Percentiles rank a stretch among this genome's conserved stretches.
These are phyloP conservation scores for Onthophagus sagittarius DNA, from an alignment of 2,888 invertebrate species.

Conservation along the genomic window DNA sequence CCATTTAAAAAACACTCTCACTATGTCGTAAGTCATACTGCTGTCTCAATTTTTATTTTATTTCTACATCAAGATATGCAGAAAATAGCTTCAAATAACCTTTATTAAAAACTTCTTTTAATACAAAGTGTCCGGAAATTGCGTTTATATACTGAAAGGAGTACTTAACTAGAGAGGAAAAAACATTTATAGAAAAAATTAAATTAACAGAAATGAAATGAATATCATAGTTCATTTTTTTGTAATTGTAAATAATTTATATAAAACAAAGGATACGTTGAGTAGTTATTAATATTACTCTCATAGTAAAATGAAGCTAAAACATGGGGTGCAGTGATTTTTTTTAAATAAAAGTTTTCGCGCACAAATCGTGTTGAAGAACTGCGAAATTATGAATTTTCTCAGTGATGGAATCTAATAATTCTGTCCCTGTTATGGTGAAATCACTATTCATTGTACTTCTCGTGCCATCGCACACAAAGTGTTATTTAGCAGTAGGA, in stretches of 20 bases:
- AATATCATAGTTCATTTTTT: background rate
- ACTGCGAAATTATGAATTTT: background rate
- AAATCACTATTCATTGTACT: constrained; percentile 34
- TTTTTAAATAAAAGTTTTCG: background rate
- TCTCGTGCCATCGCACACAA: constrained; percentile 48
- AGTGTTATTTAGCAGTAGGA: constrained; percentile 46
- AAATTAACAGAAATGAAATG: too few species aligned
- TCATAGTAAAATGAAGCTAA: background rate
- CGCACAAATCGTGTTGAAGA: background rate
- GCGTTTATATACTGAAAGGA: too few species aligned
- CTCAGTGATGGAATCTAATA: constrained; percentile 48
- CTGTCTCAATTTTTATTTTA: too few species aligned
- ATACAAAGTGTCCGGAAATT: too few species aligned
- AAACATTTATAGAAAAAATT: background rate
- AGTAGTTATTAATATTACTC: background rate
- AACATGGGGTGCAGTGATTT: background rate
- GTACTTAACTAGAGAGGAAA: background rate
- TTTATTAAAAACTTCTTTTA: too few species aligned
- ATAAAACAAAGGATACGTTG: background rate
- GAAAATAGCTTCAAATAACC: too few species aligned
- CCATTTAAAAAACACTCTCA: too few species aligned
- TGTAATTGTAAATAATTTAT: background rate
- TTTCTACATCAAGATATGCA: too few species aligned
- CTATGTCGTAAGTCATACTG: too few species aligned
- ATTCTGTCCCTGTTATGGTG: constrained; percentile 43